Evolutionary conservation across 2,888 invertebrate species (phyloP).

Genomic region (Drosophila peninsularis): DNA sequence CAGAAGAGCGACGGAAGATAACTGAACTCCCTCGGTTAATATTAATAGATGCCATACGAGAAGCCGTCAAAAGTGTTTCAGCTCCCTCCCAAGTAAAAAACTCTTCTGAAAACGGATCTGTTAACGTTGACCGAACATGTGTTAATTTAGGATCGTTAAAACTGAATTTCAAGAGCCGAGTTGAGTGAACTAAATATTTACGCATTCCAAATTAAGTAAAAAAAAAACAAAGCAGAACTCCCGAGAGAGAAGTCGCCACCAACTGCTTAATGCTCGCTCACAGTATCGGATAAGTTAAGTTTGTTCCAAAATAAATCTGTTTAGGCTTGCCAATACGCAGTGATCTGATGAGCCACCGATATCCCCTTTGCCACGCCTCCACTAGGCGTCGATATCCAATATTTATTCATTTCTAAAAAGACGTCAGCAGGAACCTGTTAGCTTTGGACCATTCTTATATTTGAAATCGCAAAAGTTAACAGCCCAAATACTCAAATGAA

Average conservation of each 20-base stretch:
- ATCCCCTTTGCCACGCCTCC: too few relatives aligned
- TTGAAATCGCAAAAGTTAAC: too few relatives aligned
- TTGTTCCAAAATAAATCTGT: neutral
- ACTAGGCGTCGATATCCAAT: neutral
- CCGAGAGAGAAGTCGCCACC: neutral
- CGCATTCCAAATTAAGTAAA: slow-evolving; percentile 51
- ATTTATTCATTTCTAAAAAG: neutral
- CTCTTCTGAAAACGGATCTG: slow-evolving; percentile 28
- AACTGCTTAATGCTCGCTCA: neutral
- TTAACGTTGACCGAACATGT: slow-evolving; percentile 71
- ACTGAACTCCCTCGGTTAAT: slow-evolving; percentile 41
- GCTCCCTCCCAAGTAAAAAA: slow-evolving; percentile 21
- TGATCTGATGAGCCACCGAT: too few relatives aligned
- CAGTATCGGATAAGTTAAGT: neutral
- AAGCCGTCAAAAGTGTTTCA: slow-evolving; percentile 6
- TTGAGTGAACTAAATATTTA: slow-evolving; percentile 65
- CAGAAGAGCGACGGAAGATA: slow-evolving; percentile 17
- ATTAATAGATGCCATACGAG: slow-evolving; percentile 38
- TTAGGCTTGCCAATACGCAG: too few relatives aligned
- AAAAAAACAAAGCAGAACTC: slow-evolving; percentile 60
- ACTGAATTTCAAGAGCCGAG: slow-evolving; percentile 38
- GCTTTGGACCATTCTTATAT: too few relatives aligned
- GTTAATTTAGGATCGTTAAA: slow-evolving; percentile 72
- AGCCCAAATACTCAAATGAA: too few relatives aligned
- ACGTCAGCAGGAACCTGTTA: neutral